Base-by-base conservation (phyloP, 2,797 vertebrate species). In the Acanthiza pusilla region DNA sequence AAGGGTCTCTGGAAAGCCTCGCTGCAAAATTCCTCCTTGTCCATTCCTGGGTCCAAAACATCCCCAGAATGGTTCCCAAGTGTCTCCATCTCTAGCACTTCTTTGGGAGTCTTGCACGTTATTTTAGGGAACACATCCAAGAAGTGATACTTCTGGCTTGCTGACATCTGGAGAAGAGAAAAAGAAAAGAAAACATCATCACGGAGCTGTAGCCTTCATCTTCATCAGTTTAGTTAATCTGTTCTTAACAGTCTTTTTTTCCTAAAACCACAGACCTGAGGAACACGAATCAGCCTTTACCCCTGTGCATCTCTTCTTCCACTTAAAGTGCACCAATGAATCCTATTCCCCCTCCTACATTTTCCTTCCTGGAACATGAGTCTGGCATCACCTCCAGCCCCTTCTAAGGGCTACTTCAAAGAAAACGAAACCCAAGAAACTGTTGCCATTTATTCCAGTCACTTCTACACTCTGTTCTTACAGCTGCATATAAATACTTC, bases 1-100 rank as follows among this genome's bases (percentile, higher is more conserved):
- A 98, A 99, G 10, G 99, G 98, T 36, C 99, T 98, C 88, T 99
- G 99, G 97, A 99, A 99, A 71, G 98, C 97, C 93, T 98, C 98
- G 22, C 98, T 99, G 86, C 47, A 32, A 78, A 99, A 99, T 85
- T 98, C 98, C 34, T 76, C 34, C 36, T 95, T 43, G 88, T 99
- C 99, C 99, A 99, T 99, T 22, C 98, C 96, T 6, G 98, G 98
- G 16, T 98, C 98, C 1, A 89, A 88, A 47, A 1, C 29, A 53
- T 53, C 77, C n/a, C 77, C 43, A 42, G 47, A 19, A 18, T 2
- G 38, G 50, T 91, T 76, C 18, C 98, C 94, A 62, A 92, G 88
- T 3, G 95, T 97, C 50, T 30, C 97, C 97, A 98, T 97, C 87
- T 98, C 96, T 7, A 99, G 93, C 25, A 99, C 98, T n/a, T 99